Percentiles rank a stretch among this genome's conserved stretches.
Conservation (phyloP, 2,113 vertebrate species). For the Eurypyga helias region DNA sequence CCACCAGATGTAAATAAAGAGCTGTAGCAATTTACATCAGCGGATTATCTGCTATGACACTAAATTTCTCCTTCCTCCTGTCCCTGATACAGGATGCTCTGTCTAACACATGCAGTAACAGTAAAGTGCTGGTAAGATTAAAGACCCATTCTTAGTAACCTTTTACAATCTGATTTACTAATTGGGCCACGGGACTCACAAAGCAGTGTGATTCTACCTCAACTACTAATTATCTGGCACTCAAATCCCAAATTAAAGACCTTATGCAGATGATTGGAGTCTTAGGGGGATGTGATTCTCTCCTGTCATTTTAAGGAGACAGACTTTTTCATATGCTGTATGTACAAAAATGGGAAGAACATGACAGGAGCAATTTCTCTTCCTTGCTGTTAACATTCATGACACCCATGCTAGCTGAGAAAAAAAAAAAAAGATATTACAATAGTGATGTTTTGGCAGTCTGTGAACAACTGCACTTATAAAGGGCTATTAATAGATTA, state of each 20-base stretch:
- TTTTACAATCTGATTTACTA: slow-evolving; percentile 47
- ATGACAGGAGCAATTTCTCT: slow-evolving; percentile 52
- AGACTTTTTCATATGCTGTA: background rate
- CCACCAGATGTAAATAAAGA: background rate
- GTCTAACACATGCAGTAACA: background rate
- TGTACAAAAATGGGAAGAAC: background rate
- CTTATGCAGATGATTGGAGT: background rate
- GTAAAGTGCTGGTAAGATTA: background rate
- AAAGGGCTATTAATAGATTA: slow-evolving; percentile 65
- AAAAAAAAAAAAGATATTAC: background rate
- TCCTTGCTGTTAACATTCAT: slow-evolving; percentile 34
- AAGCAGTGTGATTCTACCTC: slow-evolving; percentile 15
- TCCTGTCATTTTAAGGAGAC: slow-evolving; percentile 19
- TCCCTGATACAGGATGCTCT: background rate
- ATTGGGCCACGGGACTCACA: slow-evolving; percentile 20
- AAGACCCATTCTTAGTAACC: background rate
- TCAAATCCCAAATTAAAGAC: slow-evolving; percentile 44
- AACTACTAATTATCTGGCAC: slow-evolving; percentile 34
- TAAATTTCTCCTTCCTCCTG: background rate
- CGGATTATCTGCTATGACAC: background rate
- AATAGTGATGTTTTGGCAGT: slow-evolving; percentile 63
- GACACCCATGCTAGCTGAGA: slow-evolving; percentile 7
- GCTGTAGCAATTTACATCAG: background rate
- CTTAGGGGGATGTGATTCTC: background rate
- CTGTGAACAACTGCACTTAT: slow-evolving; percentile 7